phyloP scores from a whole-genome alignment of 2,888 invertebrate species.

The Rhagium mordax region DNA sequence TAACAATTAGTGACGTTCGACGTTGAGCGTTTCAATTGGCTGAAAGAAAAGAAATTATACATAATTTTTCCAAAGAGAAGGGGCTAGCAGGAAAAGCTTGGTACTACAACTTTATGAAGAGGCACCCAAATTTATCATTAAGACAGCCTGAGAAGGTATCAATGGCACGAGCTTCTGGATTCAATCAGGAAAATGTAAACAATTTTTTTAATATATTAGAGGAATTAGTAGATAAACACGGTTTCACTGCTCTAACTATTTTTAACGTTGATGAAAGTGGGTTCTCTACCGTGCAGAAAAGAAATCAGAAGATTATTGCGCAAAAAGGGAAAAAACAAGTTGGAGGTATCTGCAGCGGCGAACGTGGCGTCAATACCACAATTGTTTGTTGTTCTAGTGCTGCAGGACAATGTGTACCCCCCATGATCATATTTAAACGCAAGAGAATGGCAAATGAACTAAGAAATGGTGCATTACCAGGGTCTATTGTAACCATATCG shows the following conservation, averaged over 20 bases:
- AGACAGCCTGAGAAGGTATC: neutral
- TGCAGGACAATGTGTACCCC: neutral
- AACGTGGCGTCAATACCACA: too few relatives aligned
- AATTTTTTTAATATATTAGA: constrained; percentile 6
- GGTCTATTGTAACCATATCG: too few relatives aligned
- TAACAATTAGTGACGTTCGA: neutral
- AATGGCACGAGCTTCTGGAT: constrained; percentile 9
- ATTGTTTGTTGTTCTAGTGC: neutral
- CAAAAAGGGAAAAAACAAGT: neutral
- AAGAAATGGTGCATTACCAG: neutral
- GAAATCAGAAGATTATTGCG: neutral
- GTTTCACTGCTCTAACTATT: constrained; percentile 1
- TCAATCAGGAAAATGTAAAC: constrained; percentile 2
- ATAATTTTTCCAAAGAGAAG: neutral
- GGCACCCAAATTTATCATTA: constrained; percentile 8
- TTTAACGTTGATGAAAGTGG: constrained; percentile 15
- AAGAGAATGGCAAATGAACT: neutral
- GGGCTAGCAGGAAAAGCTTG: neutral
- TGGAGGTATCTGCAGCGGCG: too few relatives aligned
- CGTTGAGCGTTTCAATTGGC: neutral
- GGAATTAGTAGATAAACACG: neutral
- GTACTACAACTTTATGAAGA: neutral
- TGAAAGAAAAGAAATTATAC: neutral
- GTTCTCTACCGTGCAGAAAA: neutral
- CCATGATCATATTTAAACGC: neutral